Evolutionary conservation across 2,888 invertebrate species (phyloP), one percentile per base, ranked within the genome.

Genomic region (Muschampia plurimacula): DNA sequence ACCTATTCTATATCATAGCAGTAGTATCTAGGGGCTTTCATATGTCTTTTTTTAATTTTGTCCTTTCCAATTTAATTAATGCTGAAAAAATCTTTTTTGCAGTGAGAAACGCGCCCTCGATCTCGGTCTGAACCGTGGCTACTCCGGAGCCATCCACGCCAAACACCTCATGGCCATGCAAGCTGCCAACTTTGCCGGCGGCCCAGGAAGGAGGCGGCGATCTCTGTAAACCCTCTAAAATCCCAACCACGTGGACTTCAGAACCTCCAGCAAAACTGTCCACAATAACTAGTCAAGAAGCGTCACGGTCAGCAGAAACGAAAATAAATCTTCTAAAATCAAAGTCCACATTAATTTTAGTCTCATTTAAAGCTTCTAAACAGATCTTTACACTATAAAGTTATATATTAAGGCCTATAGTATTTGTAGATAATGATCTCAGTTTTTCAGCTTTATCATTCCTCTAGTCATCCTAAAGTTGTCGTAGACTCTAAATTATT

Each of bases 101-200:
- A 98, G 98, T 88, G 96, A 96, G 78, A 98, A 98, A 90, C 96
- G 98, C 32, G 98, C 97, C 49, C 95, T 98, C 76, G 98, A 98
- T 86, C 95, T 98, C 79, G 98, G 98, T 0, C 95, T 98, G 73
- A 97, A 96, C 81, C 97, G 98, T 67, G 98, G 98, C 36, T 98
- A 97, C 92, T 98, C 98, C 60, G 98, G 98, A 0, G 97, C 97
- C 41, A 97, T 98, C 82, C 97, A 98, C 75, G 98, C 98, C 82
- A 98, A 98, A 90, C 98, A 98, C 87, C 95, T 98, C 83, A 97
- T 98, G 97, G 98, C 98, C 4, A 89, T 98, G 68, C 97, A 98
- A 59, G 97, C 98, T 0, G 98, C 98, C 79, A 98, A 98, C 91
- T 98, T 96, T 92, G 97, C 98, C 32, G 97, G 97, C 2, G 98